These are phyloP conservation scores for Graphium colonna DNA, from an alignment of 2,888 invertebrate genomes.

Conservation along the genomic window DNA sequence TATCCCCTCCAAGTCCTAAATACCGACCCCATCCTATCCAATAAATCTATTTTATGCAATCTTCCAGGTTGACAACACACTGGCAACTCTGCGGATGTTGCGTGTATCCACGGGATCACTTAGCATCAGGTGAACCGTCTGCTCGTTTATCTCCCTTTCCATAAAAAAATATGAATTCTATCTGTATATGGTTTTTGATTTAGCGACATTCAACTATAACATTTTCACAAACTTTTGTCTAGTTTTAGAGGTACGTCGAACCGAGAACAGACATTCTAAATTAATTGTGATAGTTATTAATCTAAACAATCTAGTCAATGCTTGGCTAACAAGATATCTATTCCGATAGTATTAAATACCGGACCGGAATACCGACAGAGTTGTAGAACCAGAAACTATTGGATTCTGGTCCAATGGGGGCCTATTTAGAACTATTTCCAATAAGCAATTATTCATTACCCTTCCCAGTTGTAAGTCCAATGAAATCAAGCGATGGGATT, in stretches of 20 bases:
- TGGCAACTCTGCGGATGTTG: too few relatives aligned
- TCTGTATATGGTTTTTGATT: too few relatives aligned
- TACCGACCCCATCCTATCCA: too few relatives aligned
- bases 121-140: too few relatives aligned
- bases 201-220: too few relatives aligned
- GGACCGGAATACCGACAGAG: conserved; percentile 2
- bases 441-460: conserved; percentile 38
- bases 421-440: conserved; percentile 37
- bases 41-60: too few relatives aligned
- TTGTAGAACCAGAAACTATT: conserved; percentile 23
- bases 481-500: conserved; percentile 34
- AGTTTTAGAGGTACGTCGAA: not conserved
- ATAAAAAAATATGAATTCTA: too few relatives aligned
- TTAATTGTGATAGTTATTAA: not conserved
- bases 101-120: too few relatives aligned
- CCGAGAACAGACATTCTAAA: not conserved
- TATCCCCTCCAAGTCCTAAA: too few relatives aligned
- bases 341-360: conserved; percentile 12
- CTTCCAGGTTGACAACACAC: too few relatives aligned
- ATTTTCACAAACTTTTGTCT: not conserved
- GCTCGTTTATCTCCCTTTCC: too few relatives aligned
- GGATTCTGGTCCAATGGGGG: not conserved
- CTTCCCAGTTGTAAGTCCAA: conserved; percentile 47
- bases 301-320: conserved; percentile 3
- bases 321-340: conserved; percentile 6